A percentile compares a stretch with the other conserved stretches of the same genome.
Conservation (phyloP, 2,888 invertebrate genomes). For the Oscheius myriophilus region DNA sequence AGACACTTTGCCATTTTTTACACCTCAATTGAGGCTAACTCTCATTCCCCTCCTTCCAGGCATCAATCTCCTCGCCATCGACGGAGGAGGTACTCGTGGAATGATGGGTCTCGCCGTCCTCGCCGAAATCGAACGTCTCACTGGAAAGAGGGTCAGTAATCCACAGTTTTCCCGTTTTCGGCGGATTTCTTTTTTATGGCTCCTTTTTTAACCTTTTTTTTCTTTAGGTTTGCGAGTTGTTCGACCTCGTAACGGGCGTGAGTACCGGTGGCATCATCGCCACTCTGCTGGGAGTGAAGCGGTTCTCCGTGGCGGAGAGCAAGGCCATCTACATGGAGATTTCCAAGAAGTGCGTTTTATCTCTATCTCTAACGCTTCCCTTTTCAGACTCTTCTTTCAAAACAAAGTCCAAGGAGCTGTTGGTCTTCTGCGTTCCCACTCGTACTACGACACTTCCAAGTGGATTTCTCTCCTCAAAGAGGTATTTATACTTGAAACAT, state of each 20-base stretch:
- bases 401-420: constrained; percentile 49
- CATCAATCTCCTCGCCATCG: constrained; percentile 84
- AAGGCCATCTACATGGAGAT: constrained; percentile 71
- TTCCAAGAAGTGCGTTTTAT: constrained; percentile 74
- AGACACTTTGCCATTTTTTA: too few relatives aligned
- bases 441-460: constrained; percentile 85
- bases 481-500: constrained; percentile 34
- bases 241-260: constrained; percentile 81
- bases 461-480: constrained; percentile 83
- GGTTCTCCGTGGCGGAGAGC: constrained; percentile 77
- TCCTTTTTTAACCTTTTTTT: neutral
- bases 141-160: constrained; percentile 70
- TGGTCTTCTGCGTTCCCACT: constrained; percentile 77
- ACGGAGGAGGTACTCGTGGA: constrained; percentile 90
- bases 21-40: too few relatives aligned
- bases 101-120: constrained; percentile 85
- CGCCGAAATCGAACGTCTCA: constrained; percentile 79
- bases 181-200: neutral
- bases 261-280: constrained; percentile 81
- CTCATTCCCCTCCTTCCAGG: constrained; percentile 73
- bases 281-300: constrained; percentile 79
- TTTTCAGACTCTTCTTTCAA: constrained; percentile 44
- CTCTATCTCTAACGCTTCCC: neutral
- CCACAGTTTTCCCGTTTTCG: neutral
- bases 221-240: constrained; percentile 79